Evolutionary conservation across 1,140 invertebrate species (phyloP), one percentile per base, ranked within the genome.

Genomic region (Cotesia vestalis): DNA sequence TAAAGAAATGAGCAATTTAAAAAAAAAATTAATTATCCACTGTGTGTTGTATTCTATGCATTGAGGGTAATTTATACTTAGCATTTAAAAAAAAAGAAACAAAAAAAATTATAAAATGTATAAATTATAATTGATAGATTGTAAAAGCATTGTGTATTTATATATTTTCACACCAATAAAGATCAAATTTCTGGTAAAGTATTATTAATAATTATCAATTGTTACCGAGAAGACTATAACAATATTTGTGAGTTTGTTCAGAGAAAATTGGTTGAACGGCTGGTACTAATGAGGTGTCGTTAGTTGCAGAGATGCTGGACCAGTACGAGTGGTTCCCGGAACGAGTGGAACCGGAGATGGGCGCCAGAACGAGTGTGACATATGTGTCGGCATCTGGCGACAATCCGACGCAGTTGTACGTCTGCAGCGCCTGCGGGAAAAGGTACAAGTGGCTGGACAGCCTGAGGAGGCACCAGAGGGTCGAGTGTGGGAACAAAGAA

Each of bases 401-500:
- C 73, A 75, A 14, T 4, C 69, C 75, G 6, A 59, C 71, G 3
- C 73, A 74, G 11, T 64, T 74, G 4, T 78, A 81, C 38, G 46
- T 80, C 1, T 85, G 81, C 63, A 69, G 72, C 4, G 57, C 71
- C 34, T 90, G 89, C 61, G 86, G 85, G 1, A 86, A 86, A 68
- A 79, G 75, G 12, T 90, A 90, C 78, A 87, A 87, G 64, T 87
- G 87, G 79, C 76, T 83, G 27, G 85, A 87, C 52, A 88, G 87
- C 73, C 75, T 90, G 6, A 83, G 81, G 38, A 83, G 89, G 12
- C 89, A 90, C 74, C 81, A 86, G 66, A 83, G 88, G 9, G 88
- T 89, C n/a, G 89, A 89, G 61, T 90, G 89, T 55, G 88, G 88
- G 1, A 84, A 87, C 20, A 88, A 89, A 69, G 83, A 80, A 5